A percentile compares a stretch with the other conserved stretches of the same genome.
phyloP scores from a whole-genome alignment of 2,888 invertebrate genomes.

The Colletes collaris region DNA sequence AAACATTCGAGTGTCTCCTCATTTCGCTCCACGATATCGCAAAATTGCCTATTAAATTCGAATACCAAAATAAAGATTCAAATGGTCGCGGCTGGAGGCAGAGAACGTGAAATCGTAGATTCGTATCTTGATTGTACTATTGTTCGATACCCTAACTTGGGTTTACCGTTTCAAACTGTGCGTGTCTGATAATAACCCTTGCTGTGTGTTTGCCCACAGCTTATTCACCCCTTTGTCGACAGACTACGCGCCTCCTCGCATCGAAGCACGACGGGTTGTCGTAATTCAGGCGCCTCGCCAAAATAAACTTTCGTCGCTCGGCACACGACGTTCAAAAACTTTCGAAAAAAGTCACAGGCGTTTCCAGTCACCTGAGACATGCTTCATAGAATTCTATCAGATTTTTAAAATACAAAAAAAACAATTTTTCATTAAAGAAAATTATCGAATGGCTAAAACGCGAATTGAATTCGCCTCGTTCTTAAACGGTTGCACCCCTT shows the following conservation, averaged over 20 bases:
- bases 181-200: conserved; percentile 41
- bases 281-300: conserved; percentile 59
- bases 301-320: conserved; percentile 47
- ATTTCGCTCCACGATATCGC: too few relatives aligned
- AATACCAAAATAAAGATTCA: background rate
- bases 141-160: conserved; percentile 1
- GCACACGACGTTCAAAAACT: conserved; percentile 9
- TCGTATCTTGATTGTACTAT: background rate
- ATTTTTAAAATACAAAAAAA: too few relatives aligned
- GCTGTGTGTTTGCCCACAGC: conserved; percentile 49
- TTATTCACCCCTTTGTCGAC: conserved; percentile 60
- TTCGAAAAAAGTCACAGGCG: too few relatives aligned
- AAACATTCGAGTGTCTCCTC: too few relatives aligned
- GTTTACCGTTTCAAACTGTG: conserved; percentile 38
- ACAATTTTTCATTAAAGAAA: too few relatives aligned
- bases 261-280: conserved; percentile 57
- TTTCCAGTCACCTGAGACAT: too few relatives aligned
- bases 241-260: conserved; percentile 47
- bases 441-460: too few relatives aligned
- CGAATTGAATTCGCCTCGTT: too few relatives aligned
- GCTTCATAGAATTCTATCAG: too few relatives aligned
- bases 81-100: background rate
- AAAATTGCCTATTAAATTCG: background rate
- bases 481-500: too few relatives aligned
- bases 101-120: conserved; percentile 1